Evolutionary conservation across 2,113 vertebrate species (phyloP).

Genomic region (Aphelocoma coerulescens): DNA sequence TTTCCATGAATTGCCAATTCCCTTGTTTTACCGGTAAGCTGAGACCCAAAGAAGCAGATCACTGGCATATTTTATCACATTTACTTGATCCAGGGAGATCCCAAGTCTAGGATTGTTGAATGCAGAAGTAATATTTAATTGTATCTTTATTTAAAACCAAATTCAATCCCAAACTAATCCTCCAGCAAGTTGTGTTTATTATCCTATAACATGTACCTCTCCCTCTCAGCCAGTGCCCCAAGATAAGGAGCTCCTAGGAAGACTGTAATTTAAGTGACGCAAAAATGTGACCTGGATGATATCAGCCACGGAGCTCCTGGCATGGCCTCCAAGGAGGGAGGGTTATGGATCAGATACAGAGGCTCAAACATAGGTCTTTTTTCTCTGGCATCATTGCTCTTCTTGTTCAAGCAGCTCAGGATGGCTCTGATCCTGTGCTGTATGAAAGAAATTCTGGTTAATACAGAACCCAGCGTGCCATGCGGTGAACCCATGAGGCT

Average conservation of each 20-base stretch:
- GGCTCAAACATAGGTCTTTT: not conserved
- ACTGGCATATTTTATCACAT: not conserved
- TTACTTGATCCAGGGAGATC: not conserved
- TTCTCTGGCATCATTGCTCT: not conserved
- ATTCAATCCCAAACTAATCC: not conserved
- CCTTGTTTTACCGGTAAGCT: not conserved
- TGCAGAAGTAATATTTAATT: not conserved
- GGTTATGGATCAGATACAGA: rapidly evolving
- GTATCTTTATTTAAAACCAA: not conserved
- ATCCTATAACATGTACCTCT: rapidly evolving
- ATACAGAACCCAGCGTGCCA: rapidly evolving
- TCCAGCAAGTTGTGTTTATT: not conserved
- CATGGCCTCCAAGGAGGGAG: not conserved
- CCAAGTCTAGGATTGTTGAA: not conserved
- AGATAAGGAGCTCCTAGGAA: not conserved
- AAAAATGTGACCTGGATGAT: not conserved
- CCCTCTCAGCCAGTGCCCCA: not conserved
- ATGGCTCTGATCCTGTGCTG: not conserved
- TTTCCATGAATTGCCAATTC: not conserved
- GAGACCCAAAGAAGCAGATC: not conserved
- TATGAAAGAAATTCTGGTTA: rapidly evolving
- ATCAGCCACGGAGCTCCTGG: not conserved
- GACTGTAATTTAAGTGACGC: no score
- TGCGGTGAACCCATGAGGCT: not conserved
- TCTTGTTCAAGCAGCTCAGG: not conserved